phyloP scores from a whole-genome alignment of 2,113 vertebrate species.

The Genyomyrus donnyi region DNA sequence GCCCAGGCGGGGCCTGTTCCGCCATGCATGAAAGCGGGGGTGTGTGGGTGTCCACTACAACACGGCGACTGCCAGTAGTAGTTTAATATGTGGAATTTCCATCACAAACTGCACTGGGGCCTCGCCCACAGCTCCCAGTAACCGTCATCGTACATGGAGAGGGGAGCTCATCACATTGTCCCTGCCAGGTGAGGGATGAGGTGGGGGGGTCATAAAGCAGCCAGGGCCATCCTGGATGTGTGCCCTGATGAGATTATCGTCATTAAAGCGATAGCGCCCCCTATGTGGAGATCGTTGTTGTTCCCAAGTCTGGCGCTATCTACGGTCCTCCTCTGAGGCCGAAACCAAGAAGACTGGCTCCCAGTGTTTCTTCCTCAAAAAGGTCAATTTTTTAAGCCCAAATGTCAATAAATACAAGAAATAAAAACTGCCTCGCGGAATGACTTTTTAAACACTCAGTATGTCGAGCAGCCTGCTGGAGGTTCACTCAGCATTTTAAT shows the following conservation, averaged over 20 bases:
- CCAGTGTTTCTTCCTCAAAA: neutral
- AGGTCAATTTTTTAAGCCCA: neutral
- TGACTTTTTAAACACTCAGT: neutral
- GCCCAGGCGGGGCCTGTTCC: neutral
- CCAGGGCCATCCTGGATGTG: neutral
- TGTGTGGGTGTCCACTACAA: neutral
- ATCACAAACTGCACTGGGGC: neutral
- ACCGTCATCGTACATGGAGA: no score
- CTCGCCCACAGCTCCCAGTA: no score
- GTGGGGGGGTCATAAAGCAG: neutral
- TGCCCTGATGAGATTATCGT: neutral
- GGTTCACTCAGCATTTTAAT: neutral
- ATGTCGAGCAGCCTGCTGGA: neutral
- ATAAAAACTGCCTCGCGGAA: no score
- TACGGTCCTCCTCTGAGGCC: neutral
- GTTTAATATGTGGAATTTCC: neutral
- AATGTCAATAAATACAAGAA: neutral
- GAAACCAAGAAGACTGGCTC: neutral
- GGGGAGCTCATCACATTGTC: neutral
- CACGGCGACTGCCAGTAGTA: neutral
- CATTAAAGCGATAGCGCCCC: neutral
- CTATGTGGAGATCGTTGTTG: neutral
- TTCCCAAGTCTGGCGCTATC: no score
- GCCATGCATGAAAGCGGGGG: neutral
- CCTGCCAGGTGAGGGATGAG: neutral